phyloP scores from a whole-genome alignment of 1,140 invertebrate species.

The Mizuhopecten yessoensis region DNA sequence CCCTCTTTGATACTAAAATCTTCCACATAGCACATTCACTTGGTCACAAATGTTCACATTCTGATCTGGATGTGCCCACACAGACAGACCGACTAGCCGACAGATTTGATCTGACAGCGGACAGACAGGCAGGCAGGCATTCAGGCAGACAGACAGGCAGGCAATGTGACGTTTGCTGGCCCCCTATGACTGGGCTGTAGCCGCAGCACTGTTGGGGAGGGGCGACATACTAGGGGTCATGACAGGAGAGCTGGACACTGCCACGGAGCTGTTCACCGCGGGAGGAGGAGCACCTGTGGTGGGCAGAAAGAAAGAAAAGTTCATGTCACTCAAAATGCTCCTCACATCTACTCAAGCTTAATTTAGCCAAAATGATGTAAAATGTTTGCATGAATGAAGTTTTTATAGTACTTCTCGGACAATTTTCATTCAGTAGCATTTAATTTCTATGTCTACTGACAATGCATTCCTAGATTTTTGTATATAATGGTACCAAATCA shows the following conservation, averaged over 20 bases:
- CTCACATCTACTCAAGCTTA: conserved; percentile 38
- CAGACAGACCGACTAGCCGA: conserved; percentile 36
- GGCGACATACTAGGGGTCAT: conserved; percentile 80
- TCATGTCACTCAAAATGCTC: conserved; percentile 38
- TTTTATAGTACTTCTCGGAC: neutral
- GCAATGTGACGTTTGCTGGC: conserved; percentile 36
- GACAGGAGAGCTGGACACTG: conserved; percentile 82
- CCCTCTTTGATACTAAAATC: conserved; percentile 32
- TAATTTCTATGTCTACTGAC: neutral
- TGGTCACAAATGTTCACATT: conserved; percentile 23
- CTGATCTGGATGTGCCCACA: conserved; percentile 29
- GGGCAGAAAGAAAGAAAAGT: conserved; percentile 64
- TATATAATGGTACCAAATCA: no score
- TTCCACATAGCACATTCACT: conserved; percentile 27
- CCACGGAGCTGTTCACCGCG: conserved; percentile 78
- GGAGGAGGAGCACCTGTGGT: conserved; percentile 67
- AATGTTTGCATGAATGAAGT: neutral
- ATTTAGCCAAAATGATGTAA: neutral
- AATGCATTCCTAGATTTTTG: no score
- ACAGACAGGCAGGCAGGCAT: conserved; percentile 36
- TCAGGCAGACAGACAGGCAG: conserved; percentile 31
- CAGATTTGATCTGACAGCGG: conserved; percentile 24
- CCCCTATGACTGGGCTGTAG: conserved; percentile 75
- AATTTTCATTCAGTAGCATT: neutral
- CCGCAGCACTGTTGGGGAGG: conserved; percentile 77